Conservation (phyloP, 2,797 vertebrate genomes). For the Etheostoma perlongum region DNA sequence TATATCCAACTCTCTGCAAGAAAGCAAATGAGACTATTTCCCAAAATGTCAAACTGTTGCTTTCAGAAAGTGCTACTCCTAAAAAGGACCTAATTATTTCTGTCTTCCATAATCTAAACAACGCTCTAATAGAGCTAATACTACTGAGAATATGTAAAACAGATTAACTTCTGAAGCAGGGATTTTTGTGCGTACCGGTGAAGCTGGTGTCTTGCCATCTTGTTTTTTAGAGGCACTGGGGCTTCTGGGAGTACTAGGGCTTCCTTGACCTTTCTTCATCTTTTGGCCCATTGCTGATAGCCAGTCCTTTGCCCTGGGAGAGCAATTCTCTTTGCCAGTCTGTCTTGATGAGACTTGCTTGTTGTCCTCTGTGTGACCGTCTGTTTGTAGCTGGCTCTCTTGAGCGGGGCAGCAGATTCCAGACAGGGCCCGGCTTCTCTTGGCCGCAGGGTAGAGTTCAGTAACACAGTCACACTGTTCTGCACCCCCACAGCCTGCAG, state of each 20-base stretch:
- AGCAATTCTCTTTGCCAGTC: slow-evolving; percentile 91
- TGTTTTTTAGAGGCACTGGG: slow-evolving; percentile 79
- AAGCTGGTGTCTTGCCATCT: slow-evolving; percentile 75
- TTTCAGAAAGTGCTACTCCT: background rate
- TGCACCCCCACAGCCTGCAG: slow-evolving; percentile 68
- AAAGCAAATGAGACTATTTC: background rate
- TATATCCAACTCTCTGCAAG: background rate
- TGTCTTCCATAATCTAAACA: background rate
- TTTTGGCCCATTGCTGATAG: slow-evolving; percentile 90
- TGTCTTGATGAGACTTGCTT: slow-evolving; percentile 28
- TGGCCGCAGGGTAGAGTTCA: slow-evolving; percentile 84
- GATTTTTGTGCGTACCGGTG: slow-evolving; percentile 73
- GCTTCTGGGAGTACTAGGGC: slow-evolving; percentile 75
- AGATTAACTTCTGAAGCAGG: background rate
- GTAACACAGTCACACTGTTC: slow-evolving; percentile 85
- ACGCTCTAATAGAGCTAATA: background rate
- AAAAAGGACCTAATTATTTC: background rate
- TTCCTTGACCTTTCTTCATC: slow-evolving; percentile 80
- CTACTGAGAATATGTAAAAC: background rate
- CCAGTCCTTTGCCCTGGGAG: slow-evolving; percentile 89
- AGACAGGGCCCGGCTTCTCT: slow-evolving; percentile 77
- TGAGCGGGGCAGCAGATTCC: slow-evolving; percentile 49
- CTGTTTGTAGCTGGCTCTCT: slow-evolving; percentile 26
- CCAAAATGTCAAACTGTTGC: background rate
- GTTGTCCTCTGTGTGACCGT: slow-evolving; percentile 44